Conservation (phyloP, 2,888 invertebrate genomes). For the Polymixis lichenea region DNA sequence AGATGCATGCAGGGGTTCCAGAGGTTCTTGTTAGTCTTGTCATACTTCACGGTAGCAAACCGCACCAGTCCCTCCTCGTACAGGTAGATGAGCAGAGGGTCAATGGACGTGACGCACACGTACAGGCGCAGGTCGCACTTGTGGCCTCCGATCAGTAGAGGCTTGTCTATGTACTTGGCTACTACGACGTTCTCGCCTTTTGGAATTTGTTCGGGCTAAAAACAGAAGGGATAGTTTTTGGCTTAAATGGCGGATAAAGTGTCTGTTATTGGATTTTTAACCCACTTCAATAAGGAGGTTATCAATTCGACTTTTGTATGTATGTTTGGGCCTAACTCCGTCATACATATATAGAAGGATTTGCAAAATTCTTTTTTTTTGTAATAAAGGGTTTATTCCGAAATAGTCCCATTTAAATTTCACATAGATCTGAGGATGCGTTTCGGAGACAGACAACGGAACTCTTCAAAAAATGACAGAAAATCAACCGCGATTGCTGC, state of each 20-base stretch:
- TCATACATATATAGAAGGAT: no score
- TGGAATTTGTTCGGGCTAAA: constrained; percentile 96
- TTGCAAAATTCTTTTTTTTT: no score
- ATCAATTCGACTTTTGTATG: no score
- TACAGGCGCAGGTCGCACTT: constrained; percentile 99
- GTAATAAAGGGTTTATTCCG: no score
- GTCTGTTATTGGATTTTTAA: background rate
- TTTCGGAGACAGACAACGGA: no score
- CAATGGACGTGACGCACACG: constrained; percentile 98
- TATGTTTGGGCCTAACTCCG: no score
- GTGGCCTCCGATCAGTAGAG: constrained; percentile 96
- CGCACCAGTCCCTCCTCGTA: constrained; percentile 99
- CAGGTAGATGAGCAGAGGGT: constrained; percentile 97
- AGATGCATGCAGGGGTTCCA: constrained; percentile 99
- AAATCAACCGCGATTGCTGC: no score
- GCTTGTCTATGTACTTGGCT: constrained; percentile 96
- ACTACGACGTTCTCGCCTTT: constrained; percentile 97
- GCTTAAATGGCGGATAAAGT: background rate
- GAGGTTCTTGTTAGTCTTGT: constrained; percentile 96
- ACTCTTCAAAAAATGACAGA: no score
- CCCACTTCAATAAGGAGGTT: no score
- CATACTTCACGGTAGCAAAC: constrained; percentile 98
- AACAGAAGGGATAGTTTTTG: background rate
- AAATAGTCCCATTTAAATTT: no score
- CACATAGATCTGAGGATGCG: no score